Evolutionary conservation across 1,140 invertebrate species (phyloP).

Genomic region (Diprion similis): DNA sequence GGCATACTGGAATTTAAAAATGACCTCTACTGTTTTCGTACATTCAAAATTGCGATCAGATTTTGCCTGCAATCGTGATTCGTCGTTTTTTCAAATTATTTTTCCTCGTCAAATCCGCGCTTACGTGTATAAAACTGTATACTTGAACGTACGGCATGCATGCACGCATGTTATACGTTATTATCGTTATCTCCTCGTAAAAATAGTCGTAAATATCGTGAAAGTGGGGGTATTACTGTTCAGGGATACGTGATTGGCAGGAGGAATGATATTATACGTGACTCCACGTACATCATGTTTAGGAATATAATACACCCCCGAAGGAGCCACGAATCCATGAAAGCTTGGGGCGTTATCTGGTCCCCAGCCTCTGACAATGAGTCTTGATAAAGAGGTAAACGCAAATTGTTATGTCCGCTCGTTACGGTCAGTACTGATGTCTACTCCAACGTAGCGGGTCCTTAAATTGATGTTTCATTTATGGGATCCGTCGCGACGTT

Average conservation of each 20-base stretch:
- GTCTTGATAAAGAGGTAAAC: neutral
- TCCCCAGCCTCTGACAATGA: neutral
- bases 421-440: neutral
- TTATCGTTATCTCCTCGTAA: neutral
- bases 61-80: no score
- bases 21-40: no score
- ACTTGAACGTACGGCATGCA: no score
- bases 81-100: no score
- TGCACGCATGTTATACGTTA: no score
- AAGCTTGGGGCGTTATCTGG: neutral
- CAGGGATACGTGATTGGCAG: neutral
- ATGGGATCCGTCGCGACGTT: neutral
- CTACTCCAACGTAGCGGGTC: neutral
- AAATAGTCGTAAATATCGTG: neutral
- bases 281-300: neutral
- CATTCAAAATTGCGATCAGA: no score
- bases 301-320: neutral
- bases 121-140: no score
- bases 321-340: neutral
- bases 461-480: conserved; percentile 8
- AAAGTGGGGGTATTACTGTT: neutral
- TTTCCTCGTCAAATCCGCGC: no score
- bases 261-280: no score
- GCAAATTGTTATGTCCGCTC: conserved; percentile 4
- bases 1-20: no score